These are phyloP conservation scores for Alcedo quadribrachys DNA, from an alignment of 2,797 vertebrate species.

Conservation along the genomic window DNA sequence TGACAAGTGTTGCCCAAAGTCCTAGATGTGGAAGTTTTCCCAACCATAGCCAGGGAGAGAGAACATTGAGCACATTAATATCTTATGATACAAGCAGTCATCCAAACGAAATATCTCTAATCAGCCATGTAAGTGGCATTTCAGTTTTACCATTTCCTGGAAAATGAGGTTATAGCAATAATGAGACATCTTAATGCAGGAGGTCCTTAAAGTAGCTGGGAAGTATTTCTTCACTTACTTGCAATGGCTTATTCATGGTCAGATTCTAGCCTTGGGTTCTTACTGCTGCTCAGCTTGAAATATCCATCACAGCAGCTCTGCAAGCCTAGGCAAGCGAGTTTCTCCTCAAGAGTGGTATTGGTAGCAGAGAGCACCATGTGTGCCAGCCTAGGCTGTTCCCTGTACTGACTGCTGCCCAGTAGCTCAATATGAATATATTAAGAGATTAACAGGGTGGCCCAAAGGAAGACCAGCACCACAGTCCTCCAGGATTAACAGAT, in stretches of 20 bases:
- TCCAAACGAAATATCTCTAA: constrained; percentile 4
- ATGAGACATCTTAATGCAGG: not conserved
- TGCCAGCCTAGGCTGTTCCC: not conserved
- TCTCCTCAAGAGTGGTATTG: not conserved
- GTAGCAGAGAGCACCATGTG: not conserved
- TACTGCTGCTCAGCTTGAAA: not conserved
- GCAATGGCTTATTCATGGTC: not conserved
- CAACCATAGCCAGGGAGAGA: not conserved
- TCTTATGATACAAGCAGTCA: not conserved
- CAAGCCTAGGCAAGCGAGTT: not conserved
- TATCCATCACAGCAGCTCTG: not conserved
- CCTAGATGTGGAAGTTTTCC: not conserved
- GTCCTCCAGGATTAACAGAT: not conserved
- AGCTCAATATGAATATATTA: not conserved
- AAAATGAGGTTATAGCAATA: constrained; percentile 12
- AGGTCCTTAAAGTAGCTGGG: not conserved
- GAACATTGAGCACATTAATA: not conserved
- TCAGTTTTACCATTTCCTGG: not conserved
- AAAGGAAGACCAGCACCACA: not conserved
- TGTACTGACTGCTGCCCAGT: not conserved
- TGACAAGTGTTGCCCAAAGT: not conserved
- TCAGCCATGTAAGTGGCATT: constrained; percentile 37
- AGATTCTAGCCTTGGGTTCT: not conserved
- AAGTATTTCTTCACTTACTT: not conserved
- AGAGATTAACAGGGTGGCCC: not conserved